Conservation (phyloP, 2,888 invertebrate genomes). For the Diploptera punctata region DNA sequence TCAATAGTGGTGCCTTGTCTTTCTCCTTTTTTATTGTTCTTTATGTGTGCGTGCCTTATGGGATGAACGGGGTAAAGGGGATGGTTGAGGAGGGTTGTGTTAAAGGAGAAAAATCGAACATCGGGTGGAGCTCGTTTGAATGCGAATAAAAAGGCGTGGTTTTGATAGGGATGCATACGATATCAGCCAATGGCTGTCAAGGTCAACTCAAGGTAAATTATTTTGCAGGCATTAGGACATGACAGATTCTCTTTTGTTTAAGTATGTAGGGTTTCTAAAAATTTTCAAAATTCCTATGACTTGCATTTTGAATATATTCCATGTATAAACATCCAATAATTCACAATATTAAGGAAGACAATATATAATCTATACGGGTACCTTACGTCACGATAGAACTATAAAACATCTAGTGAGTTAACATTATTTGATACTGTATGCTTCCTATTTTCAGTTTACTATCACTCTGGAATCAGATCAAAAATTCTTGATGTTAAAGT, state of each 20-base stretch:
- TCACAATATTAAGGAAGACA: too few relatives aligned
- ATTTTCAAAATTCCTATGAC: too few relatives aligned
- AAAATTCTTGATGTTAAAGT: too few relatives aligned
- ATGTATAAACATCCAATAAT: too few relatives aligned
- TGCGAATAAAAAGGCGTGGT: constrained; percentile 36
- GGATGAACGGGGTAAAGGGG: constrained; percentile 30
- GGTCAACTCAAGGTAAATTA: not conserved
- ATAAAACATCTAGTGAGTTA: too few relatives aligned
- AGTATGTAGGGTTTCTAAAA: too few relatives aligned
- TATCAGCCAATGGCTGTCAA: constrained; percentile 37
- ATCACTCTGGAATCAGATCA: too few relatives aligned
- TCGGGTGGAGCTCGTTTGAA: constrained; percentile 39
- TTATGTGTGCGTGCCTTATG: constrained; percentile 19
- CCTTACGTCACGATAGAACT: too few relatives aligned
- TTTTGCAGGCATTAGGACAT: not conserved
- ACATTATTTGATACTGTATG: too few relatives aligned
- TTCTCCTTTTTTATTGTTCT: constrained; percentile 18
- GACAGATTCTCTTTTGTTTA: not conserved
- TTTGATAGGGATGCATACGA: constrained; percentile 40
- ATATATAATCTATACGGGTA: too few relatives aligned
- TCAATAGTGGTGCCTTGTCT: constrained; percentile 29
- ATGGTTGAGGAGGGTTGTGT: constrained; percentile 17
- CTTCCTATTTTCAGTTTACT: too few relatives aligned
- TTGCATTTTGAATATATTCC: too few relatives aligned
- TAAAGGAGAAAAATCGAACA: constrained; percentile 34